Evolutionary conservation across 35 echinoderm and acorn worm species (phyloP).

Genomic region (Ophiothrix spiculata): DNA sequence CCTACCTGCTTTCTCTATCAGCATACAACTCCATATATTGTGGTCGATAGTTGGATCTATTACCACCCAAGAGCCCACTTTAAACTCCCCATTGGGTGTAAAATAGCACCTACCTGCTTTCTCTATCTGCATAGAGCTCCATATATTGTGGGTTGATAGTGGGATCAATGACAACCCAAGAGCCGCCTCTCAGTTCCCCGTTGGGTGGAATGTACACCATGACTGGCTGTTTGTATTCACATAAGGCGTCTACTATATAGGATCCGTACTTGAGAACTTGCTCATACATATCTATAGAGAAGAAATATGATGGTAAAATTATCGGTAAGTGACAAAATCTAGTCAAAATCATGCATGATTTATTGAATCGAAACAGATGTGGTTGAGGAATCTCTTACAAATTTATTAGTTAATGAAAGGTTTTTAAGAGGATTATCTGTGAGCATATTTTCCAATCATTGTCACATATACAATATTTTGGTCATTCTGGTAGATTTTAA

Average conservation of each 20-base stretch:
- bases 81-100: too few species aligned
- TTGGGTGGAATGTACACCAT: conserved; percentile 96
- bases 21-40: too few species aligned
- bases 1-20: too few species aligned
- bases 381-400: too few species aligned
- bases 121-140: conserved; percentile 97
- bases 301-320: not conserved
- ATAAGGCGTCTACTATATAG: conserved; percentile 92
- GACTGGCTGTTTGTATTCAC: conserved; percentile 85
- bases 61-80: conserved; percentile 93
- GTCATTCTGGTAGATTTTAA: too few species aligned
- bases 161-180: conserved; percentile 97
- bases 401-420: too few species aligned
- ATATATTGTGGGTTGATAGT: conserved; percentile 88
- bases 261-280: conserved; percentile 97
- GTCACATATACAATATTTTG: too few species aligned
- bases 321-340: too few species aligned
- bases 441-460: too few species aligned
- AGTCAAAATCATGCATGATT: too few species aligned
- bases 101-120: conserved; percentile 62
- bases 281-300: conserved; percentile 91
- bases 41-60: conserved; percentile 88
- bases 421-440: too few species aligned
- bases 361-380: too few species aligned
- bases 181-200: conserved; percentile 91